Base-by-base conservation (phyloP, 1,140 invertebrate genomes). In the Calliphora vicina region DNA sequence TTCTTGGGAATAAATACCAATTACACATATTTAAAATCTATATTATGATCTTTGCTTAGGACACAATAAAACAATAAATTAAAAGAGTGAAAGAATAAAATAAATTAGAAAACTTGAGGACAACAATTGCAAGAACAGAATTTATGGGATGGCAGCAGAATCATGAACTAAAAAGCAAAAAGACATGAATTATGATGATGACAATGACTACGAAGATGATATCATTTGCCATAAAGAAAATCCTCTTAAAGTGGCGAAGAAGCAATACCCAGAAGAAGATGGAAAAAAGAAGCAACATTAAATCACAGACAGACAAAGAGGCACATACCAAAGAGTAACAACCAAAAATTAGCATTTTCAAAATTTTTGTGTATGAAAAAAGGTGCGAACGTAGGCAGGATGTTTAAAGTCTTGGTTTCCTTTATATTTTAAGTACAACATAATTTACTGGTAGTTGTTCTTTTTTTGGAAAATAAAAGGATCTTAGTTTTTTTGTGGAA, bases 361-460 rank as follows among this genome's bases (percentile, higher is more conserved):
- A 50, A 50, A 50, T 74, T 27, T 29, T 15, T 29, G 67, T 71
- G 67, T 50, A 13, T 50, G 45, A 50, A 71, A 26, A 74, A 74
- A 74, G 72, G 72, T 74, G 72, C 72, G 72, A 74, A 74, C 72
- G 72, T 74, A 74, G 72, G 72, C 72, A 74, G 15, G 72, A 74
- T 74, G 26, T 74, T 29, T 4, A 12, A 20, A 67, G 10, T 20
- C n/a, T n/a, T n/a, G n/a, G n/a, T 67, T 67, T 10, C 35, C 10
- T 35, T 35, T 35, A 10, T 35, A 5, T 35, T 8, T 35, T 35
- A 35, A 35, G 35, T 35, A 35, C 10, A 23, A 67, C 9, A 23
- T 67, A 67, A 67, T 67, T 20, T 67, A 20, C 61, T 67, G 17
- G 13, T 57, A 17, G 12, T 50, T 57, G 6, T 57, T 57, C 15